Evolutionary conservation across 2,888 invertebrate species (phyloP).

Genomic region (Xanthia togata): DNA sequence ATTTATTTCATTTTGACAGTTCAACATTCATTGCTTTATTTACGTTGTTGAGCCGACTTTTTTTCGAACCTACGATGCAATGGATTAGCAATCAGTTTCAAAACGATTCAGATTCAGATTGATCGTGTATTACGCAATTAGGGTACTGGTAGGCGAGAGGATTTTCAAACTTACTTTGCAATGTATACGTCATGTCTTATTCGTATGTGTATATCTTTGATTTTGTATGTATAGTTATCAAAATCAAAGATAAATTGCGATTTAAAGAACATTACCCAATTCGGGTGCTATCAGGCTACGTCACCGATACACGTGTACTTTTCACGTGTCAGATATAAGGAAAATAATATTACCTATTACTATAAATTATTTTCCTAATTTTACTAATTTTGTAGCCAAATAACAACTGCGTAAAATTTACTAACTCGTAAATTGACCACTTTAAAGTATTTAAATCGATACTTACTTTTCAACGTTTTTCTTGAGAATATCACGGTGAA

Average conservation of each 20-base stretch:
- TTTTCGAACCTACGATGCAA: no score
- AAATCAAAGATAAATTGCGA: neutral
- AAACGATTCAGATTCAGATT: no score
- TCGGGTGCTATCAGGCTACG: neutral
- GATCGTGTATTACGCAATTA: no score
- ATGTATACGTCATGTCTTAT: neutral
- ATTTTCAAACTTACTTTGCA: constrained; percentile 8
- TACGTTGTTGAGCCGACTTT: no score
- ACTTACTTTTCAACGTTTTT: constrained; percentile 27
- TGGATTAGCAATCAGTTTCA: no score
- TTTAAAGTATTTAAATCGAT: constrained; percentile 29
- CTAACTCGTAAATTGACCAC: constrained; percentile 1
- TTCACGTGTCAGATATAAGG: constrained; percentile 4
- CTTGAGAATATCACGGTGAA: constrained; percentile 30
- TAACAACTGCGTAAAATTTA: constrained; percentile 6
- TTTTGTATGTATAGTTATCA: neutral
- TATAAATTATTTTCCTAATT: no score
- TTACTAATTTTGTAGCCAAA: constrained; percentile 7
- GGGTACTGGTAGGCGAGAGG: neutral
- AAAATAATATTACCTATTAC: no score
- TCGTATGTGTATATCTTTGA: neutral
- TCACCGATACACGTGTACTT: constrained; percentile 2
- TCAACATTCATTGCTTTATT: no score
- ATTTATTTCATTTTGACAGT: no score
- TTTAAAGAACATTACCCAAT: neutral